Evolutionary conservation across 2,888 invertebrate species (phyloP).

Genomic region (Drosophila macrospina): DNA sequence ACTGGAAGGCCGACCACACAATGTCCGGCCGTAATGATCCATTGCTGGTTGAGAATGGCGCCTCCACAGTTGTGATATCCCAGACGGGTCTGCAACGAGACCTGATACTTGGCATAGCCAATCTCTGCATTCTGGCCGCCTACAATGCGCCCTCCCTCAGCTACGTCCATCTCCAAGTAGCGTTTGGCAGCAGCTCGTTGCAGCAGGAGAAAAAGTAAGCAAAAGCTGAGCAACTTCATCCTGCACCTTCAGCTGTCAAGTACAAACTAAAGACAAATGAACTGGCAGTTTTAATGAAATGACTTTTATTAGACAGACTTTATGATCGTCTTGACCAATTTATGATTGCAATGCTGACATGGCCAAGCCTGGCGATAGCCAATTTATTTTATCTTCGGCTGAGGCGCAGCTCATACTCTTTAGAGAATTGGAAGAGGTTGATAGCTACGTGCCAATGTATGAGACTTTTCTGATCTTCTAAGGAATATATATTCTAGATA

Average conservation of each 20-base stretch:
- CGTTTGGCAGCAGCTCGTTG: constrained; percentile 49
- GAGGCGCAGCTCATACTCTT: not conserved
- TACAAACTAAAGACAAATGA: constrained; percentile 38
- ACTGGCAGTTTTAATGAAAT: constrained; percentile 20
- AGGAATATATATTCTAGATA: too few species aligned
- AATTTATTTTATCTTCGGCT: not conserved
- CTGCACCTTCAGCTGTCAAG: constrained; percentile 18
- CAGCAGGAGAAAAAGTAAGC: constrained; percentile 33
- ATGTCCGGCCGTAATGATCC: constrained; percentile 80
- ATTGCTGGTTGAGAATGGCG: constrained; percentile 68
- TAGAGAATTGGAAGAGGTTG: too few species aligned
- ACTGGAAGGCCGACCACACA: constrained; percentile 61
- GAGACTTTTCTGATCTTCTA: too few species aligned
- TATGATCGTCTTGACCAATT: constrained; percentile 30
- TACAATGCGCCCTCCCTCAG: constrained; percentile 51
- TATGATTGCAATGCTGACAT: constrained; percentile 23
- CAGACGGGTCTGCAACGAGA: constrained; percentile 71
- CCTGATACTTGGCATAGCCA: constrained; percentile 80
- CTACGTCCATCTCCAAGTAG: constrained; percentile 1
- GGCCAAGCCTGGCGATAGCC: constrained; percentile 22
- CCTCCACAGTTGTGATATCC: constrained; percentile 80
- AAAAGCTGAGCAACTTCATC: constrained; percentile 52
- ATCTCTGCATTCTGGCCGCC: constrained; percentile 67
- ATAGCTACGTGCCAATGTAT: too few species aligned
- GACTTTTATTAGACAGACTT: constrained; percentile 29